A percentile compares a stretch with the other conserved stretches of the same genome.
Conservation (phyloP, 2,888 invertebrate genomes). For the Theretra japonica region DNA sequence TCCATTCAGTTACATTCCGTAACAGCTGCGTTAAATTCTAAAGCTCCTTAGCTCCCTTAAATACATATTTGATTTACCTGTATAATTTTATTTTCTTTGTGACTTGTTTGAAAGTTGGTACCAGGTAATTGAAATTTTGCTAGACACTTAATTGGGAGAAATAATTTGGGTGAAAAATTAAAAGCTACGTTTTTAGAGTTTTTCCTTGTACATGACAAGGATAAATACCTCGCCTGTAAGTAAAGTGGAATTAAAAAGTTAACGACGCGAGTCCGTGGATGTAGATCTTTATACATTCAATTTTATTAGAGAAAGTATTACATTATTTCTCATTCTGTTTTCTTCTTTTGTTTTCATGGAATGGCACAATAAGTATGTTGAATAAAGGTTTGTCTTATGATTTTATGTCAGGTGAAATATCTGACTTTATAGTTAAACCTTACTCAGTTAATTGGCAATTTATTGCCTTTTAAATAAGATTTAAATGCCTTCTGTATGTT, state of each 20-base stretch:
- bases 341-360: too few species aligned
- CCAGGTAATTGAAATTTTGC: background rate
- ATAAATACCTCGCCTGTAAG: background rate
- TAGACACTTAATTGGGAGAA: background rate
- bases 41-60: background rate
- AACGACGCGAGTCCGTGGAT: background rate
- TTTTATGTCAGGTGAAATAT: too few species aligned
- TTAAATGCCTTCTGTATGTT: too few species aligned
- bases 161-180: slow-evolving; percentile 4
- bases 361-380: too few species aligned
- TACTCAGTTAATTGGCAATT: too few species aligned
- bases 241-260: slow-evolving; percentile 14
- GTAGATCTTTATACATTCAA: background rate
- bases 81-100: slow-evolving; percentile 9
- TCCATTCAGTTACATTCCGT: too few species aligned
- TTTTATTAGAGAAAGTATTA: background rate
- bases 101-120: background rate
- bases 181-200: background rate
- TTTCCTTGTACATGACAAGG: slow-evolving; percentile 7
- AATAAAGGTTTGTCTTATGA: too few species aligned
- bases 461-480: too few species aligned
- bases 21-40: background rate
- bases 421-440: too few species aligned
- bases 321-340: too few species aligned
- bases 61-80: slow-evolving; percentile 8